Conservation (phyloP, 1,140 invertebrate species). For the Drosophila bocki region DNA sequence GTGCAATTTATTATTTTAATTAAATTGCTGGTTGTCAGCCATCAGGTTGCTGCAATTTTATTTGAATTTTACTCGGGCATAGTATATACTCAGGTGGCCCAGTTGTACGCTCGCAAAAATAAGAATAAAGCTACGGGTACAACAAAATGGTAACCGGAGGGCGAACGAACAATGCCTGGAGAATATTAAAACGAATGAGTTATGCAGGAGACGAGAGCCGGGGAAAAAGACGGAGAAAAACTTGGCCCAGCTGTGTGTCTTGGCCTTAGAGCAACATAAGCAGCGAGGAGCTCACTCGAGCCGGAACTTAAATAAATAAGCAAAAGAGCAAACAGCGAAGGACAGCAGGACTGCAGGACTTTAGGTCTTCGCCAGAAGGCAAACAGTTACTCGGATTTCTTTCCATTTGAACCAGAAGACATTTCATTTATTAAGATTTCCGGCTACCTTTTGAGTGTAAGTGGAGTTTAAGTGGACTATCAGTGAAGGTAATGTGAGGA, state of each 20-base stretch:
- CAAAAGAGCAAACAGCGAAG: slow-evolving; percentile 29
- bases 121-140: slow-evolving; percentile 13
- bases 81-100: slow-evolving; percentile 29
- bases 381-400: slow-evolving; percentile 19
- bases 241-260: slow-evolving; percentile 56
- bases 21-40: slow-evolving; percentile 61
- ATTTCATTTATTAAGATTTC: slow-evolving; percentile 37
- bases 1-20: slow-evolving; percentile 79
- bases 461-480: slow-evolving; percentile 5
- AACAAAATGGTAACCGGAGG: slow-evolving; percentile 26
- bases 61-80: slow-evolving; percentile 45
- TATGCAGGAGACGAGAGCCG: slow-evolving; percentile 44
- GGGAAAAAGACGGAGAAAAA: background rate
- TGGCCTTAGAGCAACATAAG: slow-evolving; percentile 57
- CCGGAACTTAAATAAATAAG: slow-evolving; percentile 70
- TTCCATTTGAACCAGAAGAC: slow-evolving; percentile 10
- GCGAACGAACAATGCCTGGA: slow-evolving; percentile 49
- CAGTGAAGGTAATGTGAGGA: slow-evolving; percentile 3
- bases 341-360: background rate
- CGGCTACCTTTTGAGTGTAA: background rate
- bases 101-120: slow-evolving; percentile 19
- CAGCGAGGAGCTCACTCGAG: slow-evolving; percentile 37
- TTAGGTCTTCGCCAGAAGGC: background rate
- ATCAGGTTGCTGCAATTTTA: slow-evolving; percentile 53
- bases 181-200: slow-evolving; percentile 77